These are phyloP conservation scores for Chromoteleia sp. DNA, from an alignment of 2,888 invertebrate genomes.

Conservation along the genomic window DNA sequence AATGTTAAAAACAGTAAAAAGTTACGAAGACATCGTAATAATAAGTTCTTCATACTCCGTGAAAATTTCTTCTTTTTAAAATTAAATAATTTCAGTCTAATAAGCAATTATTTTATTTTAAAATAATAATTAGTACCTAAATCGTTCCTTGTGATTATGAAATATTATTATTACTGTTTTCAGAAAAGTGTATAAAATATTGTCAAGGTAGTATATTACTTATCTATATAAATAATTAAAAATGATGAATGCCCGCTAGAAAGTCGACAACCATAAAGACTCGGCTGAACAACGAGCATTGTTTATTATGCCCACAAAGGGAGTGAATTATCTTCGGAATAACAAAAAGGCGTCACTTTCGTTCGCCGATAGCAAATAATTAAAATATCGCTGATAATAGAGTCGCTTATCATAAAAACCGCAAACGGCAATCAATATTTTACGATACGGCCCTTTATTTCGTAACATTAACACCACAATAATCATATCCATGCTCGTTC, in stretches of 20 bases:
- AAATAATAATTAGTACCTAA: no score
- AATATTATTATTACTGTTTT: slow-evolving; percentile 23
- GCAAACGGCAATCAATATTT: slow-evolving; percentile 48
- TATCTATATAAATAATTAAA: slow-evolving; percentile 70
- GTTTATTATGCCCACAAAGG: slow-evolving; percentile 48
- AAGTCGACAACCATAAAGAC: slow-evolving; percentile 48
- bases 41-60: no score
- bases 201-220: slow-evolving; percentile 42
- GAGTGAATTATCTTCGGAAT: slow-evolving; percentile 41
- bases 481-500: slow-evolving; percentile 61
- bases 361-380: slow-evolving; percentile 42
- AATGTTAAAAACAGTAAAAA: no score
- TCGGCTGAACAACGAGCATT: slow-evolving; percentile 52
- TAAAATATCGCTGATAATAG: slow-evolving; percentile 59
- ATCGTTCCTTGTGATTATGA: no score
- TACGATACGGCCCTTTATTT: slow-evolving; percentile 36
- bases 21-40: no score
- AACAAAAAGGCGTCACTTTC: slow-evolving; percentile 57
- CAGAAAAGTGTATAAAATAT: slow-evolving; percentile 34
- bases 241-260: slow-evolving; percentile 58
- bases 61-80: no score
- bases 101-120: no score
- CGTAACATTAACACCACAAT: slow-evolving; percentile 62
- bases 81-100: no score
- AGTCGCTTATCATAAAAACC: slow-evolving; percentile 55